Evolutionary conservation across 2,113 vertebrate genomes (phyloP).

Genomic region (Philantomba maxwellii): DNA sequence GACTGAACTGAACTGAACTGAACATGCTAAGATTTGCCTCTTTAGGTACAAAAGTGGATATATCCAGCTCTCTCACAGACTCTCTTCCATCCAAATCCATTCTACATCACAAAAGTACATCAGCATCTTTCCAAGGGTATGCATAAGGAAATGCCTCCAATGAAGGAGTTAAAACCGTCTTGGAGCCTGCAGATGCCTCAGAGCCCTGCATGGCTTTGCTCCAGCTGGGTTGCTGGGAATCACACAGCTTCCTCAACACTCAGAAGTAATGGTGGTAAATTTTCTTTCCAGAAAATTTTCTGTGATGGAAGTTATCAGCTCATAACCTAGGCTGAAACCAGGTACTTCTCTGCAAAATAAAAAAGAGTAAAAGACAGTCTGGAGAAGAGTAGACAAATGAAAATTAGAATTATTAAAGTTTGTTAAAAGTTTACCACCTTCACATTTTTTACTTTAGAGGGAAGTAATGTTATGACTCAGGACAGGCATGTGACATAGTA

Average conservation of each 20-base stretch:
- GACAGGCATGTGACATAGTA: neutral
- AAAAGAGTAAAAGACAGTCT: neutral
- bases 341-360: neutral
- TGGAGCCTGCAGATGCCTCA: neutral
- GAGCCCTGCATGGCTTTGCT: neutral
- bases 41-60: neutral
- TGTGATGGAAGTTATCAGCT: neutral
- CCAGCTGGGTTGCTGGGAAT: neutral
- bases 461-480: neutral
- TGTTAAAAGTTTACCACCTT: neutral
- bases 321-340: neutral
- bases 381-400: too few relatives aligned
- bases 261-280: neutral
- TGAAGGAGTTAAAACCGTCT: neutral
- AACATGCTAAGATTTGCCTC: neutral
- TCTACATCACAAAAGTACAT: neutral
- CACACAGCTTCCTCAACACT: neutral
- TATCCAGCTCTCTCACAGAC: neutral
- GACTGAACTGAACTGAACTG: neutral
- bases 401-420: neutral
- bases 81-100: neutral
- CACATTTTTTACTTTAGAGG: neutral
- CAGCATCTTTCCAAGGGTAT: neutral
- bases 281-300: conserved; percentile 36
- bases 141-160: too few relatives aligned